Conservation (phyloP, 2,888 invertebrate species). For the Quadroppia sp. region DNA sequence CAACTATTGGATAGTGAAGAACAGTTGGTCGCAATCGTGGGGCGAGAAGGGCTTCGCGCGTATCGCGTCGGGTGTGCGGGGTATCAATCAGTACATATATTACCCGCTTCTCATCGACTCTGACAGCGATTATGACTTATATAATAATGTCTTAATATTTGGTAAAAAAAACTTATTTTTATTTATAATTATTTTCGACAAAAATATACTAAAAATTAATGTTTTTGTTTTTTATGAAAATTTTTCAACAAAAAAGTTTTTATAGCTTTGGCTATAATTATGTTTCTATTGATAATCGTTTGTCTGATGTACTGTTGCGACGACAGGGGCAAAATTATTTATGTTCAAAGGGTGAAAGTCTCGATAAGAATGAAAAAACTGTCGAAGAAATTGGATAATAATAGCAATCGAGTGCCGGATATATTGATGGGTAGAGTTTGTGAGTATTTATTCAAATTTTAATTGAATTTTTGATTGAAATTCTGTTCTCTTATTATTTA, state of each 20-base stretch:
- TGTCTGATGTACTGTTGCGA: neutral
- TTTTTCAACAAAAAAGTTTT: no score
- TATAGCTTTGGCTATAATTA: neutral
- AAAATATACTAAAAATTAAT: neutral
- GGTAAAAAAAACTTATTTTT: no score
- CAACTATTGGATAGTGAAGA: conserved; percentile 37
- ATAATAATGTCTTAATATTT: neutral
- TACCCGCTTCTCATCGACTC: conserved; percentile 8
- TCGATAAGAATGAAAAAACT: no score
- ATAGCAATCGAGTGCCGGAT: no score
- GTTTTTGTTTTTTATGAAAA: no score
- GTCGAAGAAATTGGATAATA: no score
- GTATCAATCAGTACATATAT: conserved; percentile 18
- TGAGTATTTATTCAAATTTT: no score
- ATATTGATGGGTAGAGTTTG: neutral
- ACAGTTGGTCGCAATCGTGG: conserved; percentile 32
- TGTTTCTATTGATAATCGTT: neutral
- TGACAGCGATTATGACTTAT: neutral
- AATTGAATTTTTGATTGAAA: no score
- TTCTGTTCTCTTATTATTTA: no score
- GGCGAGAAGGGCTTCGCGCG: conserved; percentile 27
- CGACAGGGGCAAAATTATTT: neutral
- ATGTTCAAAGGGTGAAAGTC: no score
- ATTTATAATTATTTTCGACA: no score
- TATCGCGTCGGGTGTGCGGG: conserved; percentile 1